Percentiles rank a stretch among this genome's conserved stretches.
These are phyloP conservation scores for Gadopsis bispinosus DNA, from an alignment of 2,797 vertebrate genomes.

Conservation along the genomic window DNA sequence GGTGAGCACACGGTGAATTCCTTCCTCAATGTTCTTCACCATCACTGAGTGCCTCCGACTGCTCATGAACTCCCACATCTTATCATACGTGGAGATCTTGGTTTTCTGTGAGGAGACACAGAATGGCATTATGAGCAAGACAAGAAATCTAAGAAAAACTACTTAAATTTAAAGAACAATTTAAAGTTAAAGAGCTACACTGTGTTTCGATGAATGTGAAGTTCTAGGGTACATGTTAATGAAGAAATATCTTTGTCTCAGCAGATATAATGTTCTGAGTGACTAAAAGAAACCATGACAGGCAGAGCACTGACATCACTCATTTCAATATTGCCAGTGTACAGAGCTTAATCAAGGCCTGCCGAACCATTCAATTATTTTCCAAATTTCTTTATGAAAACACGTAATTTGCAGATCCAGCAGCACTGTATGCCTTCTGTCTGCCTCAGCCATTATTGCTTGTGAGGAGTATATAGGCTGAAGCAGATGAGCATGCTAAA, in stretches of 20 bases:
- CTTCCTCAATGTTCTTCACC: slow-evolving; percentile 96
- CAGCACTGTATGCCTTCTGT: neutral
- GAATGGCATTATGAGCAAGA: neutral
- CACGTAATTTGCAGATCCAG: slow-evolving; percentile 30
- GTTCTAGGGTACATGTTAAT: slow-evolving; percentile 17
- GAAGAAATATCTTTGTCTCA: slow-evolving; percentile 14
- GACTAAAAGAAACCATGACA: slow-evolving; percentile 15
- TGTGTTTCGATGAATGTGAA: slow-evolving; percentile 21
- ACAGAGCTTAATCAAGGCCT: slow-evolving; percentile 23
- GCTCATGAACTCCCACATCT: slow-evolving; percentile 99
- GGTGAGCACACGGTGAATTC: slow-evolving; percentile 96
- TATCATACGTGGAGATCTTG: slow-evolving; percentile 98
- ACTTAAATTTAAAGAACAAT: neutral
- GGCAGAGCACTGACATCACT: slow-evolving; percentile 9
- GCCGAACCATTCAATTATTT: slow-evolving; percentile 55
- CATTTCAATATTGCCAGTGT: slow-evolving; percentile 35
- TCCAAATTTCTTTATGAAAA: slow-evolving; percentile 61
- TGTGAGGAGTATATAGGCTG: slow-evolving; percentile 17
- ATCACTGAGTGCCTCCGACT: slow-evolving; percentile 96
- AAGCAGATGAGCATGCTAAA: slow-evolving; percentile 48
- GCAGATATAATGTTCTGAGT: slow-evolving; percentile 8
- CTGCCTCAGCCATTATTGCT: slow-evolving; percentile 40
- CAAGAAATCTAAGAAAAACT: neutral
- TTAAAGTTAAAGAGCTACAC: neutral
- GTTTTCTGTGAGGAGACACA: slow-evolving; percentile 90